Evolutionary conservation across 1,140 invertebrate genomes (phyloP), one percentile per base, ranked within the genome.

Genomic region (Odontomachus brunneus): DNA sequence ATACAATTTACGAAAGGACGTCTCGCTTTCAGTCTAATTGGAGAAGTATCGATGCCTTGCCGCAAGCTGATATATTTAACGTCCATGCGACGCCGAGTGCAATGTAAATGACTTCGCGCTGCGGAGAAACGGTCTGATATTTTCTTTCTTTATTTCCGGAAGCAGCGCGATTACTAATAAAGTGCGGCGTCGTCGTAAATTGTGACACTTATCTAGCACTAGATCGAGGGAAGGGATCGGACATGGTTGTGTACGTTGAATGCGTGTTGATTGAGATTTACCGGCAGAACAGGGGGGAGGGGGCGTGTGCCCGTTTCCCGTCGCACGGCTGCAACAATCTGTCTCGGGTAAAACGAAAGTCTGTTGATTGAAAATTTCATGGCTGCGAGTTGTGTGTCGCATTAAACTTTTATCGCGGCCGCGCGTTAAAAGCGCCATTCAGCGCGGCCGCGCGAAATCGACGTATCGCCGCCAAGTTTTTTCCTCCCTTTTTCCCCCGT

Each of bases 341-440:
- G 75, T 80, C 65, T 80, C 75, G 75, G 51, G 3, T 69, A 80
- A 80, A 80, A 80, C 65, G 24, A 44, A 80, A 76, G 65, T 71
- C 51, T 48, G 65, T 69, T 80, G 75, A 80, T 80, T 80, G 75
- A 80, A 80, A 80, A 80, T 80, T 80, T 80, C 75, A 80, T 80
- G 75, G 33, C 33, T 69, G 51, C 75, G 75, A 76, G 7, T 67
- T 53, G 63, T 44, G 55, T 57, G 65, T 71, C 57, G 67, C 65
- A 48, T 80, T 80, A 80, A 80, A 80, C 75, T 80, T 80, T 80
- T 69, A 80, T 71, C 65, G 38, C 24, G 22, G 75, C 51, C 51
- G 65, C n/a, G 33, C 33, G 53, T 80, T 80, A 80, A 80, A 80
- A 71, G 51, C 38, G n/a, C n/a, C 51, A 22, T 55, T 69, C 51